These are phyloP conservation scores for Crossaster papposus DNA, from an alignment of 53 echinoderm and acorn worm species.

Conservation along the genomic window DNA sequence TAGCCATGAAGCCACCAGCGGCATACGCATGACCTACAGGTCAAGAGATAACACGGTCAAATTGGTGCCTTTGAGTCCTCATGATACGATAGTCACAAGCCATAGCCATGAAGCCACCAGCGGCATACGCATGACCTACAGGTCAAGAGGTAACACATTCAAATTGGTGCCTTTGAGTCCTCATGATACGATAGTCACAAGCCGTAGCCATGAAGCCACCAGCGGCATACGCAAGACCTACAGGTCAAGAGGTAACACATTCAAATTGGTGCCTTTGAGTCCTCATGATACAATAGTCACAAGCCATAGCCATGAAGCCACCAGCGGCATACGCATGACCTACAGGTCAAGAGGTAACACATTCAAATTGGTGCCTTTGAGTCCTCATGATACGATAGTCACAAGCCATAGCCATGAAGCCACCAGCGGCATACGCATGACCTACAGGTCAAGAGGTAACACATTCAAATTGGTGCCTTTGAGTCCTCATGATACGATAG, in stretches of 20 bases:
- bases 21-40: conserved; percentile 80
- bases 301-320: conserved; percentile 66
- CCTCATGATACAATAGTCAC: conserved; percentile 83
- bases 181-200: conserved; percentile 83
- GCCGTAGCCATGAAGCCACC: conserved; percentile 71
- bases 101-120: conserved; percentile 71
- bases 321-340: conserved; percentile 84
- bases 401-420: conserved; percentile 66
- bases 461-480: not conserved
- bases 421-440: conserved; percentile 79
- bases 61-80: conserved; percentile 34
- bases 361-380: not conserved
- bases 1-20: conserved; percentile 67
- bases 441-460: conserved; percentile 38
- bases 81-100: conserved; percentile 80
- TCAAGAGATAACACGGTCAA: not conserved
- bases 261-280: not conserved
- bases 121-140: conserved; percentile 81
- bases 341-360: conserved; percentile 3
- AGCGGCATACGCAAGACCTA: conserved; percentile 80
- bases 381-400: conserved; percentile 83
- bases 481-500: conserved; percentile 79
- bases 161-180: conserved; percentile 7
- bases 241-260: not conserved
- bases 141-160: not conserved